Conservation (phyloP, 2,113 vertebrate genomes). For the Mustelus asterias region DNA sequence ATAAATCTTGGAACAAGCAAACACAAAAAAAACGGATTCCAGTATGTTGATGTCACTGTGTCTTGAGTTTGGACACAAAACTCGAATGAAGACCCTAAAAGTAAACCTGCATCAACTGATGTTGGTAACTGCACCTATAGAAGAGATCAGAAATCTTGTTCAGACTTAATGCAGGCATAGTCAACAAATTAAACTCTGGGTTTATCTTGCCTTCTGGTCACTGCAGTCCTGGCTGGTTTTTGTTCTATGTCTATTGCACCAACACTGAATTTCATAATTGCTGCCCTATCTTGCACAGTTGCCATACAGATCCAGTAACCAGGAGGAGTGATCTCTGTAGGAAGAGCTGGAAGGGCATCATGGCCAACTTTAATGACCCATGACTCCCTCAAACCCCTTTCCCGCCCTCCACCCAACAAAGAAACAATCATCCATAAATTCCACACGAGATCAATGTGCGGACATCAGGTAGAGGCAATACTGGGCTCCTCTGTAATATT, state of each 20-base stretch:
- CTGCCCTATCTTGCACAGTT: neutral
- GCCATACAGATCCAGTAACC: neutral
- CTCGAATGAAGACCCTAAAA: neutral
- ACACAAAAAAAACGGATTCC: neutral
- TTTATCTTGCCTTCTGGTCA: neutral
- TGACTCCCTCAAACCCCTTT: too few relatives aligned
- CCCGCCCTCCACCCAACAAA: neutral
- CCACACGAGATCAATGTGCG: neutral
- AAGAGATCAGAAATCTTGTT: neutral
- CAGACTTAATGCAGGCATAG: neutral
- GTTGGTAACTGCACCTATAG: neutral
- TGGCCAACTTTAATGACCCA: neutral
- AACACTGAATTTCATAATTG: neutral
- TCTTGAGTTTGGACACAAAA: neutral
- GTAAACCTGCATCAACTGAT: neutral
- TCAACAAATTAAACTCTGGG: neutral
- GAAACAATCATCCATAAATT: neutral
- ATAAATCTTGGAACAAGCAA: slow-evolving; percentile 11
- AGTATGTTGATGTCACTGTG: slow-evolving; percentile 18
- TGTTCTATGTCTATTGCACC: neutral
- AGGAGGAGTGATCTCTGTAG: neutral
- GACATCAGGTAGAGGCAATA: neutral
- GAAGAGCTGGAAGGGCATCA: neutral
- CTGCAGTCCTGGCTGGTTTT: neutral
- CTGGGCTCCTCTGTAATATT: neutral